phyloP scores from a whole-genome alignment of 2,113 vertebrate genomes.

The Planiliza haematocheilus region DNA sequence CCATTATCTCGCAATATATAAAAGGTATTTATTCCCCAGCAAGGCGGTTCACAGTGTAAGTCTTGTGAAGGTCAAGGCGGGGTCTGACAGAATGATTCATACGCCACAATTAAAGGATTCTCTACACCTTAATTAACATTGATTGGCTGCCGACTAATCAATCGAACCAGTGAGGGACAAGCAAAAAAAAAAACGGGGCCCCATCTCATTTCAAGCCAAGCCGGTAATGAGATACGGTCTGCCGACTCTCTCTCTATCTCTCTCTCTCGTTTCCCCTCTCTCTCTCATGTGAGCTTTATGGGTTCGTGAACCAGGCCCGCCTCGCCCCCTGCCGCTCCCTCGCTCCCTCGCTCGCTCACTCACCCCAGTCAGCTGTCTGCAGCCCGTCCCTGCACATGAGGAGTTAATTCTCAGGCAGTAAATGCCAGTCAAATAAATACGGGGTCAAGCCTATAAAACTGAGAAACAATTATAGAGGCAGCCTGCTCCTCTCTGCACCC shows the following conservation, averaged over 20 bases:
- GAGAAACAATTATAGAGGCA: slow-evolving; percentile 67
- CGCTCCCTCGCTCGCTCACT: slow-evolving; percentile 1
- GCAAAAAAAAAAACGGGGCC: slow-evolving; percentile 48
- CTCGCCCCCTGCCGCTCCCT: slow-evolving; percentile 19
- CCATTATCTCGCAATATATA: slow-evolving; percentile 58
- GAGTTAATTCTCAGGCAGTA: slow-evolving; percentile 74
- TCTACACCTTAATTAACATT: slow-evolving; percentile 86
- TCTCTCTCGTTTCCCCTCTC: slow-evolving; percentile 16
- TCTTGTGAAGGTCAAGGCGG: slow-evolving; percentile 75
- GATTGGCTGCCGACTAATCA: slow-evolving; percentile 82
- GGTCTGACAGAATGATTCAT: slow-evolving; percentile 82
- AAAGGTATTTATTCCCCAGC: slow-evolving; percentile 69
- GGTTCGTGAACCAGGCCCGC: slow-evolving; percentile 71
- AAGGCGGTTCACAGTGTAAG: slow-evolving; percentile 49
- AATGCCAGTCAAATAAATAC: slow-evolving; percentile 72
- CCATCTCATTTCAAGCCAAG: slow-evolving; percentile 68
- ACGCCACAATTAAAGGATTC: slow-evolving; percentile 82
- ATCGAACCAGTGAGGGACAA: slow-evolving; percentile 73
- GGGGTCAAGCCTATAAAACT: slow-evolving; percentile 65
- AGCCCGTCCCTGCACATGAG: slow-evolving; percentile 13
- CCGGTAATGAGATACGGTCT: slow-evolving; percentile 79
- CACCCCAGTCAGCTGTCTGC: slow-evolving; percentile 29
- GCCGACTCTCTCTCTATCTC: slow-evolving; percentile 31
- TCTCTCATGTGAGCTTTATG: slow-evolving; percentile 66
- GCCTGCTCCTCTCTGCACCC: slow-evolving; percentile 23